Evolutionary conservation across 1,140 invertebrate species (phyloP).

Genomic region (Drosophila ambigua): DNA sequence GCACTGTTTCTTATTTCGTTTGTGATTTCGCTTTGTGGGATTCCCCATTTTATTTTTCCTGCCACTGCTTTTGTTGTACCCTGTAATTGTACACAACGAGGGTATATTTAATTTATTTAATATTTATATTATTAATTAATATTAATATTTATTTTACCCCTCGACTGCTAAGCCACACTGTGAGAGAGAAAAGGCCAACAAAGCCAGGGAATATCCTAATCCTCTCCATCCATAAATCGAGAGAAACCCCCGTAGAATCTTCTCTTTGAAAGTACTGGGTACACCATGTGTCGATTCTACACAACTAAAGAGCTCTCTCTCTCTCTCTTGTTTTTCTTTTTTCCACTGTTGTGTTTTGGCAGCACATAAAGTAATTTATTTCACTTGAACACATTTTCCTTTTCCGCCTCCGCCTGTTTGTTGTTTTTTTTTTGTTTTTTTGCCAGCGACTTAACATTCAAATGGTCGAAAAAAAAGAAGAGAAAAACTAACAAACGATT

Average conservation of each 20-base stretch:
- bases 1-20: constrained; percentile 50
- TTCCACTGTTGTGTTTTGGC: constrained; percentile 43
- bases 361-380: constrained; percentile 78
- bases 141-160: too few species aligned
- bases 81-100: too few species aligned
- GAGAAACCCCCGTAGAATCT: too few species aligned
- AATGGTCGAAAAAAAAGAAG: constrained; percentile 10
- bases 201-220: too few species aligned
- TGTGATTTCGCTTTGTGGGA: constrained; percentile 62
- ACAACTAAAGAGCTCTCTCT: too few species aligned
- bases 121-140: too few species aligned
- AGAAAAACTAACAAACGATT: constrained; percentile 41
- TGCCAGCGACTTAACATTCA: constrained; percentile 57
- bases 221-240: too few species aligned
- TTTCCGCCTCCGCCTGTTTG: constrained; percentile 42
- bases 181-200: too few species aligned
- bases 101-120: background rate
- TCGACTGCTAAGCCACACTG: too few species aligned
- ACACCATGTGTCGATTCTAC: too few species aligned
- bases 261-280: too few species aligned
- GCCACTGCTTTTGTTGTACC: constrained; percentile 5
- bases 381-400: constrained; percentile 77
- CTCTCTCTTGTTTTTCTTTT: constrained; percentile 7
- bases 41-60: constrained; percentile 33
- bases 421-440: constrained; percentile 18